These are phyloP conservation scores for Cerastis leucographa DNA, from an alignment of 2,888 invertebrate genomes.

Conservation along the genomic window DNA sequence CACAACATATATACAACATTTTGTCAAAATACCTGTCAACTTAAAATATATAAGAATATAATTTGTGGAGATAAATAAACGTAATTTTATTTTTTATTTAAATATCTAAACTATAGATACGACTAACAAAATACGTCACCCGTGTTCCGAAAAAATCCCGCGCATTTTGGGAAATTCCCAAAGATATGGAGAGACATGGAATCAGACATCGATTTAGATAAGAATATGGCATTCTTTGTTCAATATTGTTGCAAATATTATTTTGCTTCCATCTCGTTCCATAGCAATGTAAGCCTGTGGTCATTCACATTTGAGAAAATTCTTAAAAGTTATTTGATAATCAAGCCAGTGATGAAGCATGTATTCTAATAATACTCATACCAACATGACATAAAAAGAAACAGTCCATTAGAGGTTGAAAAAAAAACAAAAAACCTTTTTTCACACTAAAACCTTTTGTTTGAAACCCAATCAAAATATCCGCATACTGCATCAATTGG, in stretches of 20 bases:
- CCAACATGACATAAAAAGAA: neutral
- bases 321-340: no score
- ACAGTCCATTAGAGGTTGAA: neutral
- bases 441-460: neutral
- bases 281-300: neutral
- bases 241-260: neutral
- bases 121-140: neutral
- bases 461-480: neutral
- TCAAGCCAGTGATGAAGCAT: neutral
- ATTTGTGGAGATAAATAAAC: no score
- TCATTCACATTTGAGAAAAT: no score
- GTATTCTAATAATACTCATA: neutral
- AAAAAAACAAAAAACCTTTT: neutral
- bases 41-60: no score
- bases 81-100: no score
- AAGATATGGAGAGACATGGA: neutral
- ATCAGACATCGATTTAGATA: no score
- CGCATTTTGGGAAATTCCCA: neutral
- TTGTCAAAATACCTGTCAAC: no score
- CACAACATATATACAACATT: neutral
- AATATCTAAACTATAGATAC: neutral
- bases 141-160: neutral
- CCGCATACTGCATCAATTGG: constrained; percentile 6
- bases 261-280: neutral
- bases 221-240: neutral